Conservation (phyloP, 2,888 invertebrate species). For the Drosophila eohydei region DNA sequence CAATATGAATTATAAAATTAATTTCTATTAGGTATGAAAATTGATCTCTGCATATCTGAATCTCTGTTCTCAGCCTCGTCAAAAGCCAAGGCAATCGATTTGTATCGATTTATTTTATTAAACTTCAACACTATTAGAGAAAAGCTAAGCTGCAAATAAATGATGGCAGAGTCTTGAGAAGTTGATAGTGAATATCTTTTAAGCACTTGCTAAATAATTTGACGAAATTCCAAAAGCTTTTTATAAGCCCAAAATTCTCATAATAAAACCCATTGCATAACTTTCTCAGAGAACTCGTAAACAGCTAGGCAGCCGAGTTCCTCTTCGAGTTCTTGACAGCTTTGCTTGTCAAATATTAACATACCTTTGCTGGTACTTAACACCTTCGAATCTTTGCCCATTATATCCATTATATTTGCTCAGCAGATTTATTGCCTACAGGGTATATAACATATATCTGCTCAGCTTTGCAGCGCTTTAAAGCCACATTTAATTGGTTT, state of each 20-base stretch:
- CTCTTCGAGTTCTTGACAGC: background rate
- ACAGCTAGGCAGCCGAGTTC: background rate
- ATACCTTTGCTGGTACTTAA: background rate
- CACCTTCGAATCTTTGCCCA: background rate
- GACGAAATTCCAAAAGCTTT: background rate
- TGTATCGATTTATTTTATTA: background rate
- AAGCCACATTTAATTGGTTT: conserved; percentile 69
- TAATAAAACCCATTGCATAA: background rate
- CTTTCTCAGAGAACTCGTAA: background rate
- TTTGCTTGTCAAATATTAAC: background rate
- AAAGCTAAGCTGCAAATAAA: background rate
- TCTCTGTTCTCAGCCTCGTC: too few relatives aligned
- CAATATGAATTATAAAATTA: too few relatives aligned
- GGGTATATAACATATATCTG: conserved; percentile 14
- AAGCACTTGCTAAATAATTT: background rate
- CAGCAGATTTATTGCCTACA: conserved; percentile 12
- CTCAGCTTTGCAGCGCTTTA: conserved; percentile 57
- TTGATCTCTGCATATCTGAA: too few relatives aligned
- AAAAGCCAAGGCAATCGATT: background rate
- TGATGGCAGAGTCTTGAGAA: too few relatives aligned
- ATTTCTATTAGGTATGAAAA: too few relatives aligned
- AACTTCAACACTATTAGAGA: background rate
- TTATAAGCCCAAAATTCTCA: background rate
- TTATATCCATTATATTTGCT: background rate
- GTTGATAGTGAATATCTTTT: background rate